Base-by-base conservation (phyloP, 1,140 invertebrate species). In the Cataglyphis hispanica region DNA sequence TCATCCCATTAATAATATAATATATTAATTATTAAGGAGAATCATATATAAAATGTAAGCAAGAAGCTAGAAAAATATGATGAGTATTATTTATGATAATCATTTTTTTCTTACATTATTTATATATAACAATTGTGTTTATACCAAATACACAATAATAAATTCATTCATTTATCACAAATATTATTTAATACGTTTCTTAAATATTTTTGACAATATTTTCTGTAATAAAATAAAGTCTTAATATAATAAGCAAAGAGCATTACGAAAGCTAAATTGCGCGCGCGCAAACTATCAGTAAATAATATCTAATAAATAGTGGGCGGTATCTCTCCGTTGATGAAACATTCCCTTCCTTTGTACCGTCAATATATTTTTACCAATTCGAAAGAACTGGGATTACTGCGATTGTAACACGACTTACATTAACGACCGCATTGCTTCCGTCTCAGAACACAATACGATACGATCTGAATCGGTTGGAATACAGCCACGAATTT, bases 391-490 rank as follows among this genome's bases (percentile, higher is more conserved):
- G 40, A 76, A 67, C 37, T 27, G 19, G 19, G 22, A 83, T 86
- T 77, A 50, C 76, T 34, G 43, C 50, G 87, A 88, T 91, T 75
- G 84, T 81, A 78, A 63, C 91, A 92, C 91, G 87, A 92, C 83
- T 91, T 86, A 43, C 74, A 84, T 86, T 86, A 80, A 64, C 67
- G 58, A 91, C 88, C 58, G 60, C 50, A n/a, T 63, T 77, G 77
- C 87, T 92, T 92, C 87, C 89, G 88, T 85, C 88, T 91, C 66
- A 46, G 61, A 56, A 53, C 34, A 87, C 67, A 53, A 40, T 61
- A 27, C 27, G 63, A 81, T 31, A 27, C 46, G 46, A 67, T 60
- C 34, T 2, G 31, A 56, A 10, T 19, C 13, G 16, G 22, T 64
- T 40, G 8, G n/a, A 13, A 67, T 40, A 31, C 37, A 1, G 11